These are phyloP conservation scores for Aptenodytes patagonicus DNA, from an alignment of 2,113 vertebrate genomes.

Conservation along the genomic window DNA sequence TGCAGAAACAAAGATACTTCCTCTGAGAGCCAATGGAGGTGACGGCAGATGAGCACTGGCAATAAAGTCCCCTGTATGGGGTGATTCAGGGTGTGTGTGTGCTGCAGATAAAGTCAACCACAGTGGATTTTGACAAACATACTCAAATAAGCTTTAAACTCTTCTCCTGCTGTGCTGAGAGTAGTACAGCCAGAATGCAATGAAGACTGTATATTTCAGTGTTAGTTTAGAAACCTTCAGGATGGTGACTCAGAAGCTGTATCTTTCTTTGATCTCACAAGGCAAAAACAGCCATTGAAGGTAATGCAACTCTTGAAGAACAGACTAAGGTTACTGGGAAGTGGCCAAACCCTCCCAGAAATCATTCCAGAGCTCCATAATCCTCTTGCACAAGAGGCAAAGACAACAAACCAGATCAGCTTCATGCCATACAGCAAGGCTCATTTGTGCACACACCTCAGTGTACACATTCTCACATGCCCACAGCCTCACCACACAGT, in stretches of 20 bases:
- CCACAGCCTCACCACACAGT: not conserved
- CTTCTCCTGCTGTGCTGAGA: not conserved
- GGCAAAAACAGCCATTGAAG: not conserved
- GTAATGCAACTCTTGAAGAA: not conserved
- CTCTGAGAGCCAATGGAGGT: not conserved
- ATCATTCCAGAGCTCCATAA: not conserved
- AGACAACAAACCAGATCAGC: constrained; percentile 7
- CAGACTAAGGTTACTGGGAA: not conserved
- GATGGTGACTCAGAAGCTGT: not conserved
- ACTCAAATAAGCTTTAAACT: not conserved
- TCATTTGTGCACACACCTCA: not conserved
- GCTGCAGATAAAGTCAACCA: not conserved
- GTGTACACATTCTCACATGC: not conserved
- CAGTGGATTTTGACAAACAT: not conserved
- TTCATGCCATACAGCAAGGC: constrained; percentile 17
- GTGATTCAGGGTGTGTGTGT: not conserved
- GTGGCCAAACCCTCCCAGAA: constrained; percentile 13
- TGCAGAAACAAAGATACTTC: not conserved
- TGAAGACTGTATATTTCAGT: not conserved
- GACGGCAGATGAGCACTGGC: not conserved
- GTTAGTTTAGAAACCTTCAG: not conserved
- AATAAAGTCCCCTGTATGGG: not conserved
- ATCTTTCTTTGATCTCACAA: not conserved
- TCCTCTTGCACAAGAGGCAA: constrained; percentile 16
- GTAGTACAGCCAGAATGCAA: not conserved